Evolutionary conservation across 2,113 vertebrate species (phyloP).

Genomic region (Barnardius zonarius): DNA sequence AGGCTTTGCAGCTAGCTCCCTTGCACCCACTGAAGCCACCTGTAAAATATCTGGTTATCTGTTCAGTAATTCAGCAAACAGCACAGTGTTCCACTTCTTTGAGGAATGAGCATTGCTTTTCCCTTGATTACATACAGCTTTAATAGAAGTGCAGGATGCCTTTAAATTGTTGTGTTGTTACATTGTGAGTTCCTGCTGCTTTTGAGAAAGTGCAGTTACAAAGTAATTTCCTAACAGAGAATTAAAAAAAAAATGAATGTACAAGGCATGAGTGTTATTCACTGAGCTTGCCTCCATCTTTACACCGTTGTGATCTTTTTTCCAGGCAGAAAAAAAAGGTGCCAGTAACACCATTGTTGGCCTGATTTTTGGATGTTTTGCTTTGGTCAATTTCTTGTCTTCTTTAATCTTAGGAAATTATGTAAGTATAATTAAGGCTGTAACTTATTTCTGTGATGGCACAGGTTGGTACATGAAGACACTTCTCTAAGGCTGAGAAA

Average conservation of each 20-base stretch:
- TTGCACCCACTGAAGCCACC: neutral
- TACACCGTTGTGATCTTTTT: neutral
- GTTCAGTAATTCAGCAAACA: neutral
- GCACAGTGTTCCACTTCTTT: neutral
- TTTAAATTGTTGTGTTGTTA: neutral
- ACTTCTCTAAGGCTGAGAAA: neutral
- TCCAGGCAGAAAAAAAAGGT: constrained; percentile 89
- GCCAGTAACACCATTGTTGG: constrained; percentile 84
- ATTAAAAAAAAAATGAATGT: neutral
- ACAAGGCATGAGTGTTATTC: neutral
- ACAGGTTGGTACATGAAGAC: neutral
- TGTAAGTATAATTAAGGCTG: constrained; percentile 79
- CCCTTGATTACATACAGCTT: neutral
- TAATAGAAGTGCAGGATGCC: neutral
- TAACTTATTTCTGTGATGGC: neutral
- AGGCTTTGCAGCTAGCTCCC: neutral
- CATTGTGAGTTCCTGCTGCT: neutral
- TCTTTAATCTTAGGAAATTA: constrained; percentile 89
- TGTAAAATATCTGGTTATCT: neutral
- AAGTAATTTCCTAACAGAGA: neutral
- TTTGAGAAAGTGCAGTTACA: neutral
- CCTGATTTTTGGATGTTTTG: constrained; percentile 93
- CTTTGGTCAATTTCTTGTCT: constrained; percentile 81
- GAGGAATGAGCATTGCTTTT: neutral
- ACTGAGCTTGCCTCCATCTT: neutral